Evolutionary conservation across 2,113 vertebrate species (phyloP).

Genomic region (Chaetodon auriga): DNA sequence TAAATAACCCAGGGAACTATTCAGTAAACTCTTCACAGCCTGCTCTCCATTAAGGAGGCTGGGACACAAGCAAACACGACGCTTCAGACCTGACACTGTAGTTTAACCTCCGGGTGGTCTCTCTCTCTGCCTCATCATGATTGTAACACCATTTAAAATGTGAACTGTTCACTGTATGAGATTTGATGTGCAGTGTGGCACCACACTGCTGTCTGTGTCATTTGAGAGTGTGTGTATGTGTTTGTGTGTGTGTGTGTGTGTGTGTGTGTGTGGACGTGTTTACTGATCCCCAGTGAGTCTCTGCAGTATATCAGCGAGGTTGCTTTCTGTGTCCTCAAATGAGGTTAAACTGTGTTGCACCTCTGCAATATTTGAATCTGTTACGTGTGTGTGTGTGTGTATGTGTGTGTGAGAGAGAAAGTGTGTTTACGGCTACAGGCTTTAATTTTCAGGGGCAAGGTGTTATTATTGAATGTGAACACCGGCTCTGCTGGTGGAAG

Average conservation of each 20-base stretch:
- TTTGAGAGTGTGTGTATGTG: neutral
- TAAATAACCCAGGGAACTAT: neutral
- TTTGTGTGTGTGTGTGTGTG: neutral
- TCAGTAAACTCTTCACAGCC: neutral
- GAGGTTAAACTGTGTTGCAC: slow-evolving; percentile 41
- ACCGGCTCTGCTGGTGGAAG: slow-evolving; percentile 31
- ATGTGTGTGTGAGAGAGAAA: slow-evolving; percentile 13
- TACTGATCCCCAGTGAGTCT: neutral
- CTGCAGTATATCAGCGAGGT: slow-evolving; percentile 20
- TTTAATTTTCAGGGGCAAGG: slow-evolving; percentile 28
- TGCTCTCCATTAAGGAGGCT: neutral
- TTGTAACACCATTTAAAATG: neutral
- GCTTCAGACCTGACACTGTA: neutral
- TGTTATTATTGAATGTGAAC: slow-evolving; percentile 40
- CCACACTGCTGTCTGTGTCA: slow-evolving; percentile 10
- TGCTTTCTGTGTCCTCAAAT: slow-evolving; percentile 39
- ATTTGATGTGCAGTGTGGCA: neutral
- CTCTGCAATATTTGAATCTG: slow-evolving; percentile 11
- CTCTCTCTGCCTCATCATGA: neutral
- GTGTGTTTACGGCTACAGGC: neutral
- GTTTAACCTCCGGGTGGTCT: slow-evolving; percentile 6
- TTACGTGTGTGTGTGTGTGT: slow-evolving; percentile 19
- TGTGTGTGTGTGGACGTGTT: slow-evolving; percentile 12
- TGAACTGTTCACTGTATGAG: neutral
- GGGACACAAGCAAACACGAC: neutral